phyloP scores from a whole-genome alignment of 2,113 vertebrate genomes.

The Dipodomys merriami region DNA sequence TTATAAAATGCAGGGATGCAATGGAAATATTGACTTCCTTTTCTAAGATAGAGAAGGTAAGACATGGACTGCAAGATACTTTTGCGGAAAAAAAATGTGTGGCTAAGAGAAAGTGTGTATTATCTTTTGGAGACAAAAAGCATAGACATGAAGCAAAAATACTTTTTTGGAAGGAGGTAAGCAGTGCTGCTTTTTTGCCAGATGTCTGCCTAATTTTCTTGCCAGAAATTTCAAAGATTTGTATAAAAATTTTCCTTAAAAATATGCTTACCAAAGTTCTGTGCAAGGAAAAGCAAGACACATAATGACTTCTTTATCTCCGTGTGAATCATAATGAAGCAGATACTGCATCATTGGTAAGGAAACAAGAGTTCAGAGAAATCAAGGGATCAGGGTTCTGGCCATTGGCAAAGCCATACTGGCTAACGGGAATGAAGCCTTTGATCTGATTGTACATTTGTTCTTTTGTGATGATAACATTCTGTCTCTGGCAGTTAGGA shows the following conservation, averaged over 20 bases:
- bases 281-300: slow-evolving; percentile 56
- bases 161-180: slow-evolving; percentile 46
- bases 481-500: slow-evolving; percentile 8
- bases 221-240: slow-evolving; percentile 64
- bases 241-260: slow-evolving; percentile 60
- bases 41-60: slow-evolving; percentile 51
- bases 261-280: slow-evolving; percentile 50
- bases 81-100: background rate
- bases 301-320: slow-evolving; percentile 68
- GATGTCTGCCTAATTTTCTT: slow-evolving; percentile 67
- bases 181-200: slow-evolving; percentile 53
- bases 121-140: slow-evolving; percentile 25
- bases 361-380: slow-evolving; percentile 53
- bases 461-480: slow-evolving; percentile 41
- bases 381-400: background rate
- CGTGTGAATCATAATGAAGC: slow-evolving; percentile 25
- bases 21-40: background rate
- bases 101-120: slow-evolving; percentile 48
- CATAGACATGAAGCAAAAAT: slow-evolving; percentile 42
- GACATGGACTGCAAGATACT: background rate
- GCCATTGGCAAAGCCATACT: background rate
- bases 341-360: slow-evolving; percentile 36
- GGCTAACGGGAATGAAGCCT: background rate
- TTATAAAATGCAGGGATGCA: background rate
- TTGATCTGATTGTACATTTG: background rate